Base-by-base conservation (phyloP, 2,888 invertebrate genomes). In the Agrotis segetum region DNA sequence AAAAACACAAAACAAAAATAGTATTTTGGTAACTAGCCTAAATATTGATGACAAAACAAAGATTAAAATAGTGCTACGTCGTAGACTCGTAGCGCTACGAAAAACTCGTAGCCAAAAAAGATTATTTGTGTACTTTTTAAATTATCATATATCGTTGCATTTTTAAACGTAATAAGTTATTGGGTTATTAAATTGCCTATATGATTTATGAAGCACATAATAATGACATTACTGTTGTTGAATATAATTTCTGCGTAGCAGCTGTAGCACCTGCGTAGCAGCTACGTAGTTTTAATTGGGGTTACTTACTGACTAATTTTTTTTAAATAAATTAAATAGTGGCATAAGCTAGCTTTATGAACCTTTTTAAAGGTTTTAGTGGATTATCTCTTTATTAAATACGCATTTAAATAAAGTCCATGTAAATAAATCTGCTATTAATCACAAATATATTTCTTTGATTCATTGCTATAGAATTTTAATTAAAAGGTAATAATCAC, bases 31-130 rank as follows among this genome's bases (percentile, higher is more conserved):
- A 29, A 21, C 4, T 6, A 3, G 19, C 1, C 3, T 24, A 52
- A 44, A 44, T 44, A 52, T 49, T 2, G 1, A 9, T 7, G 24
- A 17, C 7, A 29, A 44, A 52, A 44, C 50, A 34, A 56, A 19
- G 0, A 14, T 21, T 34, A 34, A 46, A 50, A 24, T 24, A 47
- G 3, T 65, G 73, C 74, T 74, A 73, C 74, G 74, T 16, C 63
- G 71, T 71, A 72, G 73, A 53, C 24, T 16, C 63, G 71, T 71
- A 72, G 73, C 67, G 73, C 74, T 74, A 73, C 74, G 73, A 66
- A n/a, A 65, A 63, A 11, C 2, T 29, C 66, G 66, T 59, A 66
- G 40, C 2, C 9, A 1, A 24, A 29, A 47, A 70, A 9, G 34
- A 0, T 7, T 34, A n/a, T n/a, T n/a, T n/a, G n/a, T n/a, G n/a